phyloP scores from a whole-genome alignment of 2,888 invertebrate genomes.

The Polymixis lichenea region DNA sequence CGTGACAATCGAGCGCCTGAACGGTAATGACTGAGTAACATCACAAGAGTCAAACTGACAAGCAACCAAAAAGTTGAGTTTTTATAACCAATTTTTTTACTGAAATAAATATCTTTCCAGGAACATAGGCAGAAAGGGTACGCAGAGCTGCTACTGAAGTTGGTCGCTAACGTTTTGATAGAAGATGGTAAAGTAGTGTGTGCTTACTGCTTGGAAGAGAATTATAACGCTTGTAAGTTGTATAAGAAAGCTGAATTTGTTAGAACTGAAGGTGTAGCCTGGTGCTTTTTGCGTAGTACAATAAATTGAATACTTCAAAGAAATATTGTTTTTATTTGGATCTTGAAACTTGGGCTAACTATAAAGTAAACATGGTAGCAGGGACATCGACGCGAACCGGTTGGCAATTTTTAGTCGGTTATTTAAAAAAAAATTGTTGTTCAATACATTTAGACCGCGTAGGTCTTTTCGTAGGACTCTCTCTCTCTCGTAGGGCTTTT shows the following conservation, averaged over 20 bases:
- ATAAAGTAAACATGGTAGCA: too few species aligned
- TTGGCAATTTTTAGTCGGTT: too few species aligned
- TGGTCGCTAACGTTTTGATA: conserved; percentile 73
- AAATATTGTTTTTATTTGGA: background rate
- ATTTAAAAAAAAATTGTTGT: too few species aligned
- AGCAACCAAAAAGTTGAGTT: background rate
- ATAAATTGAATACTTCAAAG: conserved; percentile 7
- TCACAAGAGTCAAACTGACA: too few species aligned
- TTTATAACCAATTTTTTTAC: too few species aligned
- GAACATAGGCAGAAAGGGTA: conserved; percentile 78
- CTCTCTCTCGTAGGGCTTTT: too few species aligned
- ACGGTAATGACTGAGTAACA: too few species aligned
- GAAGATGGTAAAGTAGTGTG: conserved; percentile 70
- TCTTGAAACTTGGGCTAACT: too few species aligned
- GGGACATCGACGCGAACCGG: too few species aligned
- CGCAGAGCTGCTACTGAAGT: conserved; percentile 74
- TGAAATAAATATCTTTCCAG: background rate
- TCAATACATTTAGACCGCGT: too few species aligned
- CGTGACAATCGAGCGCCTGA: too few species aligned
- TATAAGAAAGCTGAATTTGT: conserved; percentile 76
- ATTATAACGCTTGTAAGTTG: conserved; percentile 72
- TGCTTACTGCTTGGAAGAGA: conserved; percentile 74
- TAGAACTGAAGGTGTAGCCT: conserved; percentile 62
- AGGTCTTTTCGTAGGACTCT: too few species aligned
- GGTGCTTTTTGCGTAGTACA: conserved; percentile 65